Evolutionary conservation across 2,113 vertebrate genomes (phyloP).

Genomic region (Rostratula benghalensis): DNA sequence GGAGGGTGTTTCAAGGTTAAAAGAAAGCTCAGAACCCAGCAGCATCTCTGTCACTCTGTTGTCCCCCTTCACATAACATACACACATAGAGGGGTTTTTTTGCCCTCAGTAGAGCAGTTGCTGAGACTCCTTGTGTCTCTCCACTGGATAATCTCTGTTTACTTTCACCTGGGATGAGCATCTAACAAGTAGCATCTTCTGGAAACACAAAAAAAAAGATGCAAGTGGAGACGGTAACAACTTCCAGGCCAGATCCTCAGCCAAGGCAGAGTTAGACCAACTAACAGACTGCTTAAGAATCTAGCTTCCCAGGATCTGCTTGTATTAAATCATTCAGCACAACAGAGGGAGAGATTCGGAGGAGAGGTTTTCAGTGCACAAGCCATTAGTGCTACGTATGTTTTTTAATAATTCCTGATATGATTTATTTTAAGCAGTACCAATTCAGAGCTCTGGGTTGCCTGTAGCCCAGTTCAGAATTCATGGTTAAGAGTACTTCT

Average conservation of each 20-base stretch:
- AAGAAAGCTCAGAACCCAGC: conserved; percentile 38
- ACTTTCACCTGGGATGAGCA: neutral
- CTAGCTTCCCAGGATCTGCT: neutral
- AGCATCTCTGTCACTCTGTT: neutral
- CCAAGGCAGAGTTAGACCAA: neutral
- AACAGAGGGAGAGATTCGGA: neutral
- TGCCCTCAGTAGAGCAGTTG: neutral
- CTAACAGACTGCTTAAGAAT: neutral
- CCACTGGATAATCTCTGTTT: neutral
- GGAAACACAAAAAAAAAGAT: neutral
- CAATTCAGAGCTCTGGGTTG: neutral
- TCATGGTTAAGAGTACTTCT: neutral
- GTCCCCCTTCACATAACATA: neutral
- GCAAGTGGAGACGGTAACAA: neutral
- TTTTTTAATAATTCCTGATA: neutral
- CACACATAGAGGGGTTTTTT: neutral
- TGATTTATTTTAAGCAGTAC: neutral
- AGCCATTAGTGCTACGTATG: neutral
- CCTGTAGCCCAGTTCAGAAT: neutral
- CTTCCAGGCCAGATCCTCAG: neutral
- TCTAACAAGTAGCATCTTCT: neutral
- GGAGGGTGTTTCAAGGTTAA: neutral
- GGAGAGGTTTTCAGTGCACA: neutral
- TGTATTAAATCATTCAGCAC: neutral
- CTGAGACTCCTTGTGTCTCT: neutral